Conservation (phyloP, 2,888 invertebrate species). For the Pheosia gnoma region DNA sequence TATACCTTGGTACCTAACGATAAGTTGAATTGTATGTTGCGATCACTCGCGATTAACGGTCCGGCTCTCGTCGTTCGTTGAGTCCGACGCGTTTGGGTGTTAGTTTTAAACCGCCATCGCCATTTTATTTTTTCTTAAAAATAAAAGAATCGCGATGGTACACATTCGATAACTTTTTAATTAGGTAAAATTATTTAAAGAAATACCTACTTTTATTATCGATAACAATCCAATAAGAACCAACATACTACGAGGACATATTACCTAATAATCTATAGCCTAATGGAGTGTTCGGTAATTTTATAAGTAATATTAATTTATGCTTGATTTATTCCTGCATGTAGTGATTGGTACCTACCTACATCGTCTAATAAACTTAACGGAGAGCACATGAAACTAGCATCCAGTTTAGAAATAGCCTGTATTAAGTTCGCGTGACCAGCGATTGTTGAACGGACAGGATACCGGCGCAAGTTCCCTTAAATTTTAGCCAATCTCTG, state of each 20-base stretch:
- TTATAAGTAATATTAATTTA: too few relatives aligned
- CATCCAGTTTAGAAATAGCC: constrained; percentile 6
- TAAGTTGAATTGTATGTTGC: background rate
- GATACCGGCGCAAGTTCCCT: constrained; percentile 14
- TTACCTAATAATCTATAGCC: too few relatives aligned
- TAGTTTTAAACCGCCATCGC: constrained; percentile 19
- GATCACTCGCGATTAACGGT: constrained; percentile 22
- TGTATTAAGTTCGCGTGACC: constrained; percentile 23
- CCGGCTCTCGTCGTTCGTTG: constrained; percentile 17
- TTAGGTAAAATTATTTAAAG: too few relatives aligned
- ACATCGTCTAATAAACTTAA: background rate
- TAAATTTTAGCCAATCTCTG: constrained; percentile 21
- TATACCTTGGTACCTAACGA: background rate
- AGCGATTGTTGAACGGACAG: constrained; percentile 3
- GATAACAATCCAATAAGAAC: too few relatives aligned
- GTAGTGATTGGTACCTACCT: too few relatives aligned
- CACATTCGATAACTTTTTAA: too few relatives aligned
- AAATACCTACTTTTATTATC: too few relatives aligned
- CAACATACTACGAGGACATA: too few relatives aligned
- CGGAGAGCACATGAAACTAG: background rate
- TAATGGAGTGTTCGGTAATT: too few relatives aligned
- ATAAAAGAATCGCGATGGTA: background rate
- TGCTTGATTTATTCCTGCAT: too few relatives aligned
- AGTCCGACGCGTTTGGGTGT: constrained; percentile 22
- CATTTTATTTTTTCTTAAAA: constrained; percentile 10